Base-by-base conservation (phyloP, 2,888 invertebrate genomes). In the Pseudococcus longispinus region DNA sequence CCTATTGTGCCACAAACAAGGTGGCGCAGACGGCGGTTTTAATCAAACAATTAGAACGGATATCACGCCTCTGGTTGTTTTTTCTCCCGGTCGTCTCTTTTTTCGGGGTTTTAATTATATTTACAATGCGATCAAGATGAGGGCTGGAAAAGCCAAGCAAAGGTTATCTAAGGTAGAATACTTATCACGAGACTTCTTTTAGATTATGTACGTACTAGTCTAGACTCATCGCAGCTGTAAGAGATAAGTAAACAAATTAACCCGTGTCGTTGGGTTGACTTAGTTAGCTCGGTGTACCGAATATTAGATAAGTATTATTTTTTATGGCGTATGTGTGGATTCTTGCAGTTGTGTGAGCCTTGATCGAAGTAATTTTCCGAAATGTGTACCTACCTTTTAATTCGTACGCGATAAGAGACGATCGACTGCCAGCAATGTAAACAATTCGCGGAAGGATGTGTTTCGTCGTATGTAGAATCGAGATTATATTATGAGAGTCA, bases 31-130 rank as follows among this genome's bases (percentile, higher is more conserved):
- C 23, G 11, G 37, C 37, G 60, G 20, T 60, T 60, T 60, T 60
- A 60, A 60, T 60, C 60, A 60, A 60, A 60, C 60, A 60, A 60
- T 60, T 60, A 60, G 60, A 60, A 60, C 60, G 60, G 60, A 60
- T 60, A 60, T 60, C 60, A 11, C 60, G 60, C 60, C 60, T 60
- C 60, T 23, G 23, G 60, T 60, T 23, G 60, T 60, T 60, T 60
- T 60, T 60, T 23, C n/a, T 46, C 13, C 13, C 46, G 6, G 46
- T 13, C 51, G n/a, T 60, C 60, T 20, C n/a, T n/a, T 55, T 55
- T n/a, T 55, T 13, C 5, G 13, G 15, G 13, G 3, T 60, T 60
- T 60, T 60, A 60, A 60, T 60, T 60, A 60, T 60, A 60, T 60
- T 60, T 60, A 60, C 60, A 60, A 23, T 60, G 3, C 60, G 23